Evolutionary conservation across 2,113 vertebrate genomes (phyloP), one percentile per base, ranked within the genome.

Genomic region (Hyaena hyaena): DNA sequence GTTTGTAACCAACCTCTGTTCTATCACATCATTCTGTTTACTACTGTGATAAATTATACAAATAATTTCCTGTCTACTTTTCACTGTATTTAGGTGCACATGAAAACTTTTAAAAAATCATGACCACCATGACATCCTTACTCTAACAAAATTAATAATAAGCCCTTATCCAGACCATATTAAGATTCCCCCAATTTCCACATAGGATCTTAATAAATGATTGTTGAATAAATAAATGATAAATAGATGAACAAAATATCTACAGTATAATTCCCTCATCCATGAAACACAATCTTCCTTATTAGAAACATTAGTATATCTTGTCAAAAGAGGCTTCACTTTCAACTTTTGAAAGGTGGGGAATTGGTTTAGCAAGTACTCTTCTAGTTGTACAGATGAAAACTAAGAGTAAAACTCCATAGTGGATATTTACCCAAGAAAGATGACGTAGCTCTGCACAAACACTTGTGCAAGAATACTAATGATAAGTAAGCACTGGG

Each of bases 311-410:
- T 82, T 91, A 94, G 76, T 31, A 88, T 79, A 15, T 87, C 31
- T 83, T 73, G 4, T 53, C 39, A 90, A 81, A 79, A 94, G 31
- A 88, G 8, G 9, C 24, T 96, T 90, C 16, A 24, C 93, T 94
- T 98, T 93, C 83, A 94, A 89, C 77, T 45, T 84, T 88, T 91
- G 79, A 81, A 88, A 65, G 69, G 61, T 69, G 6, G 73, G 94
- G 12, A 94, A 95, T 21, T 74, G 10, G 33, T 69, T 96, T 55
- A 90, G 16, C 6, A n/a, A 83, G 19, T 92, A 92, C 45, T 61
- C 4, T 89, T 93, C 14, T n/a, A 94, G 28, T 84, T 12, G 93
- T 81, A 5, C 71, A 91, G 48, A 85, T 81, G n/a, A 91, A 96
- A 95, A 9, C 5, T 55, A 76, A 96, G 74, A 88, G 21, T 95